These are phyloP conservation scores for Noctuana brunneofusca DNA, from an alignment of 2,888 invertebrate genomes.

Conservation along the genomic window DNA sequence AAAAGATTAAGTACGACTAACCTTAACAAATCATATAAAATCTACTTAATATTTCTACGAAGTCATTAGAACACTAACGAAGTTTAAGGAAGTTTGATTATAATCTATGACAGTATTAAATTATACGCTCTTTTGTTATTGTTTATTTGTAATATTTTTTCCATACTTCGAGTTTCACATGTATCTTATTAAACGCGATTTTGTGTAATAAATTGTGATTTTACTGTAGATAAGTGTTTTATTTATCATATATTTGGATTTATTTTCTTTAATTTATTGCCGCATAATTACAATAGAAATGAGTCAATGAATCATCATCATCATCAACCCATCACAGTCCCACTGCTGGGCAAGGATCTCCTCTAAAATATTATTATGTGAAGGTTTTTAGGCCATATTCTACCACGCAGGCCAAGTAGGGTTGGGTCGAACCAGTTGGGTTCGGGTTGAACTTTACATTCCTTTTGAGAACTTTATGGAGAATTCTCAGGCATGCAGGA, in stretches of 20 bases:
- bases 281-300: slow-evolving; percentile 18
- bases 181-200: slow-evolving; percentile 24
- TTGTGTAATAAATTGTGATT: slow-evolving; percentile 30
- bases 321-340: too few species aligned
- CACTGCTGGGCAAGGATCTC: too few species aligned
- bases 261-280: slow-evolving; percentile 24
- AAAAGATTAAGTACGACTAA: background rate
- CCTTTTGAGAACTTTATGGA: too few species aligned
- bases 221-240: slow-evolving; percentile 22
- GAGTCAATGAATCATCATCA: too few species aligned
- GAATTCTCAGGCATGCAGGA: too few species aligned
- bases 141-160: slow-evolving; percentile 25
- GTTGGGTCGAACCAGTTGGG: too few species aligned
- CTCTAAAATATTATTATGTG: too few species aligned
- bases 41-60: slow-evolving; percentile 5
- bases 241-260: slow-evolving; percentile 23
- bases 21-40: background rate
- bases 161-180: slow-evolving; percentile 22
- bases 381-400: too few species aligned
- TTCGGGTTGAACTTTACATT: too few species aligned
- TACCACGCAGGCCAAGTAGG: too few species aligned
- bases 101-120: slow-evolving; percentile 29
- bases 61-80: slow-evolving; percentile 13
- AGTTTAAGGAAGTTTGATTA: slow-evolving; percentile 26
- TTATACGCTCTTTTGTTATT: slow-evolving; percentile 30